Evolutionary conservation across 2,888 invertebrate genomes (phyloP).

Genomic region (Corbicula japonica): DNA sequence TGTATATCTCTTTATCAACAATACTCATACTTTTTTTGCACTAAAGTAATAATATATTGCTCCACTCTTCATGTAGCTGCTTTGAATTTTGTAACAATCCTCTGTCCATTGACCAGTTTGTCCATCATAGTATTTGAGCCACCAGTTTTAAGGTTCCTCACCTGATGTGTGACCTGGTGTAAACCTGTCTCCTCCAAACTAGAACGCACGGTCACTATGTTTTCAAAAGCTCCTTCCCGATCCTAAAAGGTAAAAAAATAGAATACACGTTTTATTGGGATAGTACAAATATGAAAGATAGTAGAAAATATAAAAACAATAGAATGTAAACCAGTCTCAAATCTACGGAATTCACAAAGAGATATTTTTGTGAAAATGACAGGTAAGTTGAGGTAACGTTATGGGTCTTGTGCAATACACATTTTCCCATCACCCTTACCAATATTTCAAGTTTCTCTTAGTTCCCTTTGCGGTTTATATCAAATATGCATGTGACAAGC

Average conservation of each 20-base stretch:
- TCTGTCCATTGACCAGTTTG: constrained; percentile 52
- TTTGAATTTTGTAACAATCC: constrained; percentile 44
- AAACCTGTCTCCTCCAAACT: constrained; percentile 50
- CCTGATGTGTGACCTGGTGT: constrained; percentile 58
- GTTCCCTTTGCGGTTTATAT: no score
- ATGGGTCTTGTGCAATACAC: not conserved
- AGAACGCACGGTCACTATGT: constrained; percentile 60
- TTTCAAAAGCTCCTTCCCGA: constrained; percentile 53
- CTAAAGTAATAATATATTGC: no score
- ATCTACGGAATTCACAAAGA: not conserved
- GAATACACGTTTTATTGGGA: not conserved
- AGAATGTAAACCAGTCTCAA: not conserved
- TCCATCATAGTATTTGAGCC: constrained; percentile 53
- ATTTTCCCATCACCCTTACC: no score
- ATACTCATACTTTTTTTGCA: no score
- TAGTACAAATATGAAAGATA: not conserved
- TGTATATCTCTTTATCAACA: no score
- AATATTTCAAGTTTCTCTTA: no score
- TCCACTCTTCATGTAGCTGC: no score
- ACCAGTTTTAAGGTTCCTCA: constrained; percentile 63
- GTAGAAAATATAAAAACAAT: not conserved
- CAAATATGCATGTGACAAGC: no score
- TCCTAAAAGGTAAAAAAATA: constrained; percentile 17
- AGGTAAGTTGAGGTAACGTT: not conserved
- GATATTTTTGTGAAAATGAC: not conserved